Evolutionary conservation across 2,113 vertebrate genomes (phyloP).

Genomic region (Sorex araneus): DNA sequence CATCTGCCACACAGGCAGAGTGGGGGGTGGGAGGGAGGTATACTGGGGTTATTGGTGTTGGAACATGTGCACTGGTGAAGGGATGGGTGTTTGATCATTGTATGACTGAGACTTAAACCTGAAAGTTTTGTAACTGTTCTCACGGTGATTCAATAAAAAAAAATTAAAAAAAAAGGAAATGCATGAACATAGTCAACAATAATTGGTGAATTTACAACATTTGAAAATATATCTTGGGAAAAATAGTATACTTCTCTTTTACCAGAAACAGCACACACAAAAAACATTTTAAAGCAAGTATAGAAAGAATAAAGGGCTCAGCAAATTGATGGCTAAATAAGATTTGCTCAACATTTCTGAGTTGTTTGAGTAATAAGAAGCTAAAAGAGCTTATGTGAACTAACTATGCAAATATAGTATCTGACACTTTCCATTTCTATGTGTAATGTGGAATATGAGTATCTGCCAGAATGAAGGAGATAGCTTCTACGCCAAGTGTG

Average conservation of each 20-base stretch:
- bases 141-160: no score
- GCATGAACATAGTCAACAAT: not conserved
- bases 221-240: slow-evolving; percentile 30
- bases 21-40: no score
- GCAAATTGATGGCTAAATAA: not conserved
- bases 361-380: not conserved
- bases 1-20: no score
- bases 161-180: no score
- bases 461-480: not conserved
- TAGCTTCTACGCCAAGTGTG: not conserved
- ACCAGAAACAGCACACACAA: not conserved
- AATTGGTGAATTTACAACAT: not conserved
- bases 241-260: not conserved
- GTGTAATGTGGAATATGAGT: not conserved
- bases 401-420: not conserved
- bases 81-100: no score
- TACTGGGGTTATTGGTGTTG: no score
- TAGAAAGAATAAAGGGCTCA: not conserved
- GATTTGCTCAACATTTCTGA: not conserved
- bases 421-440: not conserved
- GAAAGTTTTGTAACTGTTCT: no score
- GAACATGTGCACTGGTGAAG: no score
- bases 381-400: not conserved
- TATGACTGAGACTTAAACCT: no score
- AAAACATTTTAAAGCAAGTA: not conserved